Conservation (phyloP, 2,888 invertebrate species). For the Punctoribates punctum region DNA sequence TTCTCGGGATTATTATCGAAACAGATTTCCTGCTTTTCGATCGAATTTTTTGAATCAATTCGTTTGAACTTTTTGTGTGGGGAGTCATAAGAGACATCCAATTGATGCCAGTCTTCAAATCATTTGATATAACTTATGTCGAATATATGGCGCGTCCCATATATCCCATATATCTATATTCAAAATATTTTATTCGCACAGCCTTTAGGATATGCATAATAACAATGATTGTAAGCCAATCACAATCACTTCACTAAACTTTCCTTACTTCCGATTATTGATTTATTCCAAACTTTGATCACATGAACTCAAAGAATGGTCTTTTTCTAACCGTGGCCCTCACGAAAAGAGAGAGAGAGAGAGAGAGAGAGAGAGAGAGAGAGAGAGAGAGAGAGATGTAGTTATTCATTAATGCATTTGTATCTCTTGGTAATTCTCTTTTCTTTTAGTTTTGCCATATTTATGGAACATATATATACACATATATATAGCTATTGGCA, state of each 20-base stretch:
- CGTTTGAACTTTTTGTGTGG: no score
- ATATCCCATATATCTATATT: no score
- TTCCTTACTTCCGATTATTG: neutral
- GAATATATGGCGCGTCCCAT: no score
- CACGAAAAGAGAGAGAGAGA: no score
- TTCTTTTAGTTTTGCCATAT: constrained; percentile 32
- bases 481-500: constrained; percentile 32
- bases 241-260: constrained; percentile 4
- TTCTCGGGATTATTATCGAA: no score
- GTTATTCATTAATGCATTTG: constrained; percentile 35
- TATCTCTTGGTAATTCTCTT: constrained; percentile 30
- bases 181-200: neutral
- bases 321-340: no score
- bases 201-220: constrained; percentile 18
- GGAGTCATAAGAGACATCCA: no score
- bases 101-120: no score
- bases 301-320: neutral
- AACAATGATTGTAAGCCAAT: constrained; percentile 9
- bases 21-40: no score
- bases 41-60: no score
- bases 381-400: neutral
- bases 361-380: neutral
- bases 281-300: constrained; percentile 9
- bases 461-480: constrained; percentile 15
- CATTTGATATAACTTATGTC: no score